phyloP scores from a whole-genome alignment of 2,888 invertebrate genomes.

The Saturnia pavonia region DNA sequence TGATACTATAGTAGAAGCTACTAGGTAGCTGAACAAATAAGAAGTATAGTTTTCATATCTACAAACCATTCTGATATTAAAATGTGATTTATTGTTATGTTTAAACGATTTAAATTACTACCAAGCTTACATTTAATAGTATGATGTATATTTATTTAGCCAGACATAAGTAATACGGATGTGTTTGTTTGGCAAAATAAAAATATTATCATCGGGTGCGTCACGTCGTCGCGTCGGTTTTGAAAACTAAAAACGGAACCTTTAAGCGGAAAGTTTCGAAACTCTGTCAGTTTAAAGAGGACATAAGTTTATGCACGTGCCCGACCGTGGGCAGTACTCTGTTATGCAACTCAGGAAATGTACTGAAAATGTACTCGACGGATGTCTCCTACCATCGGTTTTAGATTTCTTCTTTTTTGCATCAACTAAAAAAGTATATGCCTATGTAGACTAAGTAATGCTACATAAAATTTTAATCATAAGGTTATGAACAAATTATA shows the following conservation, averaged over 20 bases:
- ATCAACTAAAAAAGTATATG: no score
- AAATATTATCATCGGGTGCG: not conserved
- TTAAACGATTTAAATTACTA: no score
- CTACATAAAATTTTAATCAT: no score
- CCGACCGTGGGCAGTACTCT: conserved; percentile 17
- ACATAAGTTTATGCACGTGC: conserved; percentile 14
- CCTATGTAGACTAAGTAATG: no score
- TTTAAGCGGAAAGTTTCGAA: conserved; percentile 26
- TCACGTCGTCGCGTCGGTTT: conserved; percentile 27
- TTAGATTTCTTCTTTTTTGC: not conserved
- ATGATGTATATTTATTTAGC: not conserved
- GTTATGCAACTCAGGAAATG: conserved; percentile 18
- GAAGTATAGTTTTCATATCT: no score
- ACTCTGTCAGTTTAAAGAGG: conserved; percentile 27
- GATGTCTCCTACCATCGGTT: not conserved
- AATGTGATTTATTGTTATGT: no score
- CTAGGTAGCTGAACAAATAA: no score
- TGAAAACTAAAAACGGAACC: not conserved
- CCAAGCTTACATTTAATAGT: not conserved
- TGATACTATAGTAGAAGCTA: no score
- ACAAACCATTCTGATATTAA: no score
- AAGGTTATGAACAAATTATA: no score
- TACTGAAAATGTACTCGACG: conserved; percentile 7
- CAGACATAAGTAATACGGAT: no score
- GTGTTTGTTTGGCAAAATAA: not conserved